phyloP scores from a whole-genome alignment of 1,140 invertebrate genomes.

The Ostrea denselamellosa region DNA sequence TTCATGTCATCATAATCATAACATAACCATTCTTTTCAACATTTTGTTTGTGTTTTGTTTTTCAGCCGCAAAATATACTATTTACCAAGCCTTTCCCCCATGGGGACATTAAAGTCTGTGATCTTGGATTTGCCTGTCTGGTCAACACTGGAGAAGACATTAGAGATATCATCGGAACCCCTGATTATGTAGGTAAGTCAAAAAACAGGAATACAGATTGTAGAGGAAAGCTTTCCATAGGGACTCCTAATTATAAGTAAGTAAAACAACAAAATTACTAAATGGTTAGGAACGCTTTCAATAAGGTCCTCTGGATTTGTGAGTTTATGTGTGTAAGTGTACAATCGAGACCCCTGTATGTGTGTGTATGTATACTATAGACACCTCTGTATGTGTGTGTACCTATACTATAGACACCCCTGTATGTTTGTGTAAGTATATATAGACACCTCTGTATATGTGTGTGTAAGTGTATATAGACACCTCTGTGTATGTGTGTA shows the following conservation, averaged over 20 bases:
- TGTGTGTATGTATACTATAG: conserved; percentile 80
- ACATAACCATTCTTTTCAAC: background rate
- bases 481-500: no score
- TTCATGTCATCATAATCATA: background rate
- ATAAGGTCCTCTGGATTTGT: no score
- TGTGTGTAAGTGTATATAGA: no score
- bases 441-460: no score
- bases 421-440: conserved; percentile 68
- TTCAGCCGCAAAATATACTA: conserved; percentile 94
- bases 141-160: conserved; percentile 93
- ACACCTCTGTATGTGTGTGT: conserved; percentile 82
- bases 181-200: conserved; percentile 95
- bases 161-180: conserved; percentile 94
- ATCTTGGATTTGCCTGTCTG: conserved; percentile 95
- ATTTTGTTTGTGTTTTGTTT: conserved; percentile 66
- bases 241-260: no score
- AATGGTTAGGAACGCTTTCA: no score
- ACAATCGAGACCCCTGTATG: no score
- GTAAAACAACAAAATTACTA: no score
- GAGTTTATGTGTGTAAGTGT: no score
- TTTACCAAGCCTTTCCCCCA: conserved; percentile 87
- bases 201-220: no score
- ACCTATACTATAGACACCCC: conserved; percentile 95
- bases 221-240: background rate
- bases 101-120: conserved; percentile 93